A percentile compares a stretch with the other conserved stretches of the same genome.
Evolutionary conservation across 2,888 invertebrate species (phyloP).

Genomic region (Andrena bicolor): DNA sequence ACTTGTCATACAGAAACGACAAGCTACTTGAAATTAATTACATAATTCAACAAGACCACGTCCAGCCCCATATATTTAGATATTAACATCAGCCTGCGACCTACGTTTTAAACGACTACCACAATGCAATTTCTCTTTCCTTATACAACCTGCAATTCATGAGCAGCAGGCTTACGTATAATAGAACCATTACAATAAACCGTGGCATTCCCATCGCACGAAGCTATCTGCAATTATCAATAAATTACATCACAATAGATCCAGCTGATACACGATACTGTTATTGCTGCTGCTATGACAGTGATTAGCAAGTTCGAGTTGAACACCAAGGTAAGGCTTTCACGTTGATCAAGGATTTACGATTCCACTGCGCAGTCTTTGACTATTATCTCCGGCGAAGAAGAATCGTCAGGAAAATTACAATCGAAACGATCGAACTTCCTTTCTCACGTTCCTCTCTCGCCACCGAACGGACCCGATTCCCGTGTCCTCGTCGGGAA

Average conservation of each 20-base stretch:
- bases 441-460: conserved; percentile 47
- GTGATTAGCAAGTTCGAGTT: not conserved
- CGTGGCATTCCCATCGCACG: conserved; percentile 21
- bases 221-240: conserved; percentile 7
- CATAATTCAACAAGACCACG: no score
- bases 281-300: not conserved
- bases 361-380: not conserved
- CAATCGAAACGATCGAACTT: conserved; percentile 46
- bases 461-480: conserved; percentile 17
- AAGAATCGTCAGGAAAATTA: conserved; percentile 18
- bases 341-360: conserved; percentile 19
- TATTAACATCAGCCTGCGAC: not conserved
- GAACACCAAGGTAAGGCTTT: conserved; percentile 25
- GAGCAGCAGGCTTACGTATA: not conserved
- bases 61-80: not conserved
- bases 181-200: conserved; percentile 10
- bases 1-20: no score
- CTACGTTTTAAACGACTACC: no score
- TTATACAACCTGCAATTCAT: not conserved
- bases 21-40: no score
- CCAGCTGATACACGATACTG: not conserved
- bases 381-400: conserved; percentile 7
- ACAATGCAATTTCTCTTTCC: not conserved
- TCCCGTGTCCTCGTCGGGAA: conserved; percentile 40
- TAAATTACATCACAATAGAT: not conserved